phyloP scores from a whole-genome alignment of 2,113 vertebrate genomes.

The Mobula hypostoma region DNA sequence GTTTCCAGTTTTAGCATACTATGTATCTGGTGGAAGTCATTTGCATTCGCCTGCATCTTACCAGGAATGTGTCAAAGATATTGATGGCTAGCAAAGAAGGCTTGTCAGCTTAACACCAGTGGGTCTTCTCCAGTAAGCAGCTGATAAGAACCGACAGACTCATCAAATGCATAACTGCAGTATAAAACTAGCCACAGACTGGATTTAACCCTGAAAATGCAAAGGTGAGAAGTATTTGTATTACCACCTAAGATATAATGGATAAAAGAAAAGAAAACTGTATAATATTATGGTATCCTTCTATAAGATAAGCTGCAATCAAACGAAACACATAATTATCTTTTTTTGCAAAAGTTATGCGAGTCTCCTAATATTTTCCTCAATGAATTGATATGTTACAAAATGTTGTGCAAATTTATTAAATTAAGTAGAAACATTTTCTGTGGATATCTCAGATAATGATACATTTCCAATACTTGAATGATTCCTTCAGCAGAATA shows the following conservation, averaged over 20 bases:
- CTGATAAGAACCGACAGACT: slow-evolving; percentile 27
- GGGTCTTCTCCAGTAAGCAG: not conserved
- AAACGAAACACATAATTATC: not conserved
- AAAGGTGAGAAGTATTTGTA: not conserved
- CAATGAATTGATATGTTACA: not conserved
- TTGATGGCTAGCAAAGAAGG: not conserved
- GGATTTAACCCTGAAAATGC: not conserved
- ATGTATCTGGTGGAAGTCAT: not conserved
- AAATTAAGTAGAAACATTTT: not conserved
- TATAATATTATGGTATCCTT: not conserved
- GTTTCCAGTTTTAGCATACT: not conserved
- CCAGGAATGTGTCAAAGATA: not conserved
- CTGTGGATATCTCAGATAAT: not conserved
- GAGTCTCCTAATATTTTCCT: not conserved
- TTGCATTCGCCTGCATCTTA: not conserved
- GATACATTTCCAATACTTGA: not conserved
- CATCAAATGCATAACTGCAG: slow-evolving; percentile 16
- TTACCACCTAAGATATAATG: not conserved
- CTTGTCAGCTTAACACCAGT: not conserved
- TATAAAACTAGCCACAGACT: not conserved
- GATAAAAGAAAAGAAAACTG: too few species aligned
- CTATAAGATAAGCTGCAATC: not conserved
- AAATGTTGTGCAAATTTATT: not conserved
- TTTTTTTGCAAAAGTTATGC: not conserved
- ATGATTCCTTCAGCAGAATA: not conserved